Percentiles rank a stretch among this genome's conserved stretches.
Conservation (phyloP, 2,113 vertebrate species). For the Anarhynchus alexandrinus region DNA sequence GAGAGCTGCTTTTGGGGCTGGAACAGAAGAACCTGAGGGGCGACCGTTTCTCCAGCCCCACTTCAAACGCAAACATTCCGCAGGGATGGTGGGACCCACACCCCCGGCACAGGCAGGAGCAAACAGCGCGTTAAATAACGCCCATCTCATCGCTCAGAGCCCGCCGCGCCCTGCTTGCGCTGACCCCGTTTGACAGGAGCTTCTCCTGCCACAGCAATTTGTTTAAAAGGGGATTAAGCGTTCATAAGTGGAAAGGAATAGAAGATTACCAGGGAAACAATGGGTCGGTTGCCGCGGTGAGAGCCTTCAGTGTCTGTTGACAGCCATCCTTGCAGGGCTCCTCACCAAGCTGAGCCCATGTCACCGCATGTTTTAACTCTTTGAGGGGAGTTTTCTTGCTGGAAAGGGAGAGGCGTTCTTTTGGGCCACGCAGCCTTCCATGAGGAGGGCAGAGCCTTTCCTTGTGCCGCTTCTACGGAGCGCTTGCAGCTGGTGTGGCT, state of each 20-base stretch:
- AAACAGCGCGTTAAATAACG: background rate
- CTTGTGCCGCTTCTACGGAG: background rate
- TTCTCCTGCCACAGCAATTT: background rate
- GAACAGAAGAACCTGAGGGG: background rate
- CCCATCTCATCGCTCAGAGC: background rate
- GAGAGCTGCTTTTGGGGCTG: background rate
- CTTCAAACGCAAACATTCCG: background rate
- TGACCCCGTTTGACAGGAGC: background rate
- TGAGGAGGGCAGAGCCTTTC: background rate
- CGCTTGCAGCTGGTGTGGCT: background rate
- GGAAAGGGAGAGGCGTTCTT: background rate
- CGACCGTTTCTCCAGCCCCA: background rate
- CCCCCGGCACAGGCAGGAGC: too few relatives aligned
- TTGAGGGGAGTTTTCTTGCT: background rate
- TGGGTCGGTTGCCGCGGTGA: background rate
- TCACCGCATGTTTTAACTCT: background rate
- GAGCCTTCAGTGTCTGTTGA: background rate
- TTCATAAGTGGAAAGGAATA: background rate
- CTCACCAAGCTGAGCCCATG: too few relatives aligned
- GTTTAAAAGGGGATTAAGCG: slow-evolving; percentile 49
- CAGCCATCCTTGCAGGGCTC: background rate
- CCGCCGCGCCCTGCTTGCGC: background rate
- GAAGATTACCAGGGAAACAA: background rate
- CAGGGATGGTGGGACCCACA: rapidly evolving
- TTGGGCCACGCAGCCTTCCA: background rate